Conservation (phyloP, 2,888 invertebrate species). For the Drosophila fulvimacula region DNA sequence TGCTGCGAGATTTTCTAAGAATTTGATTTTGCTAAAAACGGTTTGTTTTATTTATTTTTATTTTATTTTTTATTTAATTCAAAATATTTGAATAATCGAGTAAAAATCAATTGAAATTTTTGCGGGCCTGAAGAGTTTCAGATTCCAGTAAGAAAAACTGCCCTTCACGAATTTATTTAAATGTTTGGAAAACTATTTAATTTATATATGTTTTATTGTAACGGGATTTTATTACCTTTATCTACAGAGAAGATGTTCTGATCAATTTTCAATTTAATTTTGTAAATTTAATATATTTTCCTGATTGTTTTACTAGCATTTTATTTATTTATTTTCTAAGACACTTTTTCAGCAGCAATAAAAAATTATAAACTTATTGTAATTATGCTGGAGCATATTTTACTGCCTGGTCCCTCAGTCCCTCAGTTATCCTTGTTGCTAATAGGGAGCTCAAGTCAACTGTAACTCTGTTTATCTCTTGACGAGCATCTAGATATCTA, state of each 20-base stretch:
- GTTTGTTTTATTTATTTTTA: not conserved
- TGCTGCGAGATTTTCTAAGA: not conserved
- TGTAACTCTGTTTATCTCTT: not conserved
- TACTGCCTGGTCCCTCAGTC: no score
- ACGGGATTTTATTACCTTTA: not conserved
- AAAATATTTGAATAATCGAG: not conserved
- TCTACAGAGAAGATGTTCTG: no score
- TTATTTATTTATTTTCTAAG: no score
- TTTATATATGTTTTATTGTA: not conserved
- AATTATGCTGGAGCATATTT: no score
- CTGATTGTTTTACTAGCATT: no score
- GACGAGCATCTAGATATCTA: not conserved
- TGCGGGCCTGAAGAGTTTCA: not conserved
- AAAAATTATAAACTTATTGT: no score
- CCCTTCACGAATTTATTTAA: not conserved
- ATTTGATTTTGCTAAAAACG: not conserved
- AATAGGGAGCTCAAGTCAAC: not conserved
- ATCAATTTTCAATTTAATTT: no score
- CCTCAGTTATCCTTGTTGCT: no score
- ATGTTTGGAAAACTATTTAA: not conserved
- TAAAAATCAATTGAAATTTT: not conserved
- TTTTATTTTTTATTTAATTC: constrained; percentile 1
- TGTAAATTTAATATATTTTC: no score
- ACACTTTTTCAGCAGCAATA: no score
- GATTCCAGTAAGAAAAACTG: not conserved